Percentiles rank a stretch among this genome's conserved stretches.
Conservation (phyloP, 2,797 vertebrate species). For the Anguilla obscura region DNA sequence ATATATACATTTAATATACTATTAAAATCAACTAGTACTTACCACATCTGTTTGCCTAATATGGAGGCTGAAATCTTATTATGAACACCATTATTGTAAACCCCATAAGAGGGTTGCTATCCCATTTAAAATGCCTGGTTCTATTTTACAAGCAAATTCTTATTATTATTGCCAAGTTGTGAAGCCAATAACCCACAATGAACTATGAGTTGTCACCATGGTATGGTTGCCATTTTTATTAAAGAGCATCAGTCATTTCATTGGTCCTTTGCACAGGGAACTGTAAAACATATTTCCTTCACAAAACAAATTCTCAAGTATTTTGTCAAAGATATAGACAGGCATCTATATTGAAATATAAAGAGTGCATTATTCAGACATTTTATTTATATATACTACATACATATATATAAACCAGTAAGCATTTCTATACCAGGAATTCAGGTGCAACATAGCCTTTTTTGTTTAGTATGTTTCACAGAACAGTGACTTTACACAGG, state of each 20-base stretch:
- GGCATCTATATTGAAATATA: constrained; percentile 58
- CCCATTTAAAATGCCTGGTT: not conserved
- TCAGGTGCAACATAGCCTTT: constrained; percentile 56
- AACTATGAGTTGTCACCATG: constrained; percentile 25
- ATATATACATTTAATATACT: too few species aligned
- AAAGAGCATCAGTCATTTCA: constrained; percentile 60
- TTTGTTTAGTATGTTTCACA: constrained; percentile 47
- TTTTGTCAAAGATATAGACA: constrained; percentile 53
- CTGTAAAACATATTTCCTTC: constrained; percentile 60
- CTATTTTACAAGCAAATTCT: not conserved
- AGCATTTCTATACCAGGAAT: constrained; percentile 59
- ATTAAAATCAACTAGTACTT: too few species aligned
- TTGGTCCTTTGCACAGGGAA: constrained; percentile 61
- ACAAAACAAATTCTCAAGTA: constrained; percentile 50
- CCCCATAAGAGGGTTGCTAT: not conserved
- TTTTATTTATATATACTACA: constrained; percentile 66
- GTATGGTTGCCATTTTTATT: constrained; percentile 45
- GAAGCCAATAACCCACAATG: not conserved
- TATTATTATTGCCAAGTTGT: not conserved
- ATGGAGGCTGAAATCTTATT: not conserved
- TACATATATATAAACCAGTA: constrained; percentile 60
- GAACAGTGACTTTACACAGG: constrained; percentile 40
- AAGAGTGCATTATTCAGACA: constrained; percentile 63
- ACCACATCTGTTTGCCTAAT: constrained; percentile 24
- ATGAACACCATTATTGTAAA: not conserved